Conservation (phyloP, 2,888 invertebrate species). For the Crematogaster levior region DNA sequence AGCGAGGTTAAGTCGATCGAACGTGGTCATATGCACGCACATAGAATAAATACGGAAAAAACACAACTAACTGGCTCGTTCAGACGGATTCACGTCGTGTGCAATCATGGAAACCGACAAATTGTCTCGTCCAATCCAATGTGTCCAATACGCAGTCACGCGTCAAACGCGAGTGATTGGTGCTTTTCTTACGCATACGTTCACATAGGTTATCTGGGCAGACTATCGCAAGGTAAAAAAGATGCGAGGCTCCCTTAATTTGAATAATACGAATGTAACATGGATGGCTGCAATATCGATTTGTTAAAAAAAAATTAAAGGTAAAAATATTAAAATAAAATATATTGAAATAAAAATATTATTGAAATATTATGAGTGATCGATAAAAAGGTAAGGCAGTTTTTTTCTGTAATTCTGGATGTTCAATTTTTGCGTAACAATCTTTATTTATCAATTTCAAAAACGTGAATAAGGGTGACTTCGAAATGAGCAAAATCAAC, state of each 20-base stretch:
- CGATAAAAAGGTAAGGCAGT: too few relatives aligned
- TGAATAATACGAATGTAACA: background rate
- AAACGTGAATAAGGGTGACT: too few relatives aligned
- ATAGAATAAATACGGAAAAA: background rate
- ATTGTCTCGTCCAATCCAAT: background rate
- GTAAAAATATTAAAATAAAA: too few relatives aligned
- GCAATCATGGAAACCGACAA: background rate
- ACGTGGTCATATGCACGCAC: background rate
- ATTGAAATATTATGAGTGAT: too few relatives aligned
- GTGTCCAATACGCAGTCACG: background rate
- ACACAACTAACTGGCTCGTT: background rate
- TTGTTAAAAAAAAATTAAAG: background rate
- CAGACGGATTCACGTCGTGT: background rate
- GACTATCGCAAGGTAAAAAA: background rate
- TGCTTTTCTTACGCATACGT: background rate
- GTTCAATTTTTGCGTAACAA: background rate
- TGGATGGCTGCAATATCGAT: background rate
- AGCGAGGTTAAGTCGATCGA: constrained; percentile 9
- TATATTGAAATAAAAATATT: too few relatives aligned
- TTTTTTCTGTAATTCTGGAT: background rate
- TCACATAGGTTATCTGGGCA: background rate
- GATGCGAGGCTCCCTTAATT: background rate
- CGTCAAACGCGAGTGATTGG: background rate
- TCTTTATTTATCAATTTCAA: background rate
- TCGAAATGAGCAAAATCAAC: background rate